Base-by-base conservation (phyloP, 2,888 invertebrate genomes). In the Augiades crinisus region DNA sequence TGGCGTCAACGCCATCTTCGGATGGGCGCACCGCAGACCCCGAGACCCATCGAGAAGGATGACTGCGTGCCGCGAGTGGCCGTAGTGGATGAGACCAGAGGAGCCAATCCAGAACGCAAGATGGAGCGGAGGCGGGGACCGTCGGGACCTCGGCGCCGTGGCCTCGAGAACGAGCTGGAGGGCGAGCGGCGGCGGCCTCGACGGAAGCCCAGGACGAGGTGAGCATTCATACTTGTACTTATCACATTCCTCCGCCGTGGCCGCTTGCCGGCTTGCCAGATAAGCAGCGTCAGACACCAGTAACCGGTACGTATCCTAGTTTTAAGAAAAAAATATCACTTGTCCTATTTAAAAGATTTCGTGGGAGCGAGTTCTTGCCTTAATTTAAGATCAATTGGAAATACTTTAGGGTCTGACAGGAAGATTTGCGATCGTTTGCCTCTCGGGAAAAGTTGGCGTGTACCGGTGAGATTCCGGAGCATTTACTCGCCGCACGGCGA, bases 11-110 rank as follows among this genome's bases (percentile, higher is more conserved):
- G 83, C 70, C 86, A 79, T 84, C 81, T 84, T 79, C 79, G 84
- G 82, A 84, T 85, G 83, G 86, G 87, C 84, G 86, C 86, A 73
- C 86, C 88, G 82, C 87, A 84, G 82, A 81, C 83, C 78, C 87
- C 83, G 47, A 85, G 79, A 68, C 74, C 68, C 51, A 78, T 85
- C 54, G 83, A 83, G 54, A 83, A 84, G 45, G 82, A 87, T 79
- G 87, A 84, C 47, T 75, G 71, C 74, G 68, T 75, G 64, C 84
- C 83, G 5, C 75, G 70, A 50, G 70, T 83, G 77, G 78, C 78
- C 68, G 58, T 84, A 70, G 76, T 77, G 24, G 78, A 82, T 59
- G 76, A 78, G 60, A 50, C 68, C 16, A 64, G 65, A 30, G 77
- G 77, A 56, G 69, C 55, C 31, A 68, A 70, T 53, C 70, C 67